Base-by-base conservation (phyloP, 2,797 vertebrate genomes). In the Vultur gryphus region DNA sequence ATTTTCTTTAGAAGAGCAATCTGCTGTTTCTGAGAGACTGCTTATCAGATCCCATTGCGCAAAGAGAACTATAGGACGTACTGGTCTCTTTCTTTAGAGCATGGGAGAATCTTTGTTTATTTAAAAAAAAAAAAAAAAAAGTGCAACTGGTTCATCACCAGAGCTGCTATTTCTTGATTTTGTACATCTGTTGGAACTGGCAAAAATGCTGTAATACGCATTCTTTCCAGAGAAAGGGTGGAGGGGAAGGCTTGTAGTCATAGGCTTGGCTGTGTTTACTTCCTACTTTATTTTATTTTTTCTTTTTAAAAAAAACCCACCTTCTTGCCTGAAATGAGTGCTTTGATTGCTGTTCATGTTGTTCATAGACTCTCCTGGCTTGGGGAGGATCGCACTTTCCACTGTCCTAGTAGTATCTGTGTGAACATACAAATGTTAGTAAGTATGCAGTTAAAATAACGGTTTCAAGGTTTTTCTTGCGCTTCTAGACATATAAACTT, bases 111-210 rank as follows among this genome's bases (percentile, higher is more conserved):
- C 75, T 92, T 86, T 92, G 78, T 91, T 94, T 94, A 35, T 80
- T 78, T 65, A 18, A 81, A 67, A 66, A 57, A 64, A n/a, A 73
- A 48, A 52, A 57, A 79, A 52, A 84, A 61, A 37, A 10, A 37
- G 76, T 69, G 70, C 67, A 78, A 77, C 66, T 77, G 21, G 52
- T 96, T 89, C 72, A 33, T 78, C 75, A 88, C 76, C 55, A 89
- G 66, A 88, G 52, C 26, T 95, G 75, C 81, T 82, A 37, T 90
- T 94, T 95, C 92, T 95, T 94, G 84, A 84, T 90, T 79, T 93
- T 58, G 67, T 91, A 71, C 95, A 96, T 95, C 93, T 96, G 95
- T 83, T 93, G 86, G 51, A 95, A 69, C 94, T 97, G 95, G 90
- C 95, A 93, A 20, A 93, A 89, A 71, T 69, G 55, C 72, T 93